Evolutionary conservation across 2,797 vertebrate species (phyloP).

Genomic region (Alcedo atthis): DNA sequence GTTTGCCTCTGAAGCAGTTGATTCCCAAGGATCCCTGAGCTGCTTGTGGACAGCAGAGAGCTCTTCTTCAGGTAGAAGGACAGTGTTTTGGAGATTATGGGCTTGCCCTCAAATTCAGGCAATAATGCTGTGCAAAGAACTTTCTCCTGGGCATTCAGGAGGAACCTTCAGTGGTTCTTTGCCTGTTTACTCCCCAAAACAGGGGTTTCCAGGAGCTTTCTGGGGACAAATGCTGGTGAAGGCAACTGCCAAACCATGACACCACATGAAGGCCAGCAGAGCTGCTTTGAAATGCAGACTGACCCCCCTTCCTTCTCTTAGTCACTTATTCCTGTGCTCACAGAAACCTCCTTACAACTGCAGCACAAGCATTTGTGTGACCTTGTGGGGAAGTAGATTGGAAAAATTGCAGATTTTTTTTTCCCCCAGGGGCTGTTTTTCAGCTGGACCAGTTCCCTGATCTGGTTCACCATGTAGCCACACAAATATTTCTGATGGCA

Average conservation of each 20-base stretch:
- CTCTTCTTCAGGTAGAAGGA: neutral
- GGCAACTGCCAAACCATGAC: neutral
- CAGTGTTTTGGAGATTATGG: neutral
- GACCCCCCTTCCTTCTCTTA: neutral
- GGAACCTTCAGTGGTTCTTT: neutral
- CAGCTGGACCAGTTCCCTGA: neutral
- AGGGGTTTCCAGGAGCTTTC: neutral
- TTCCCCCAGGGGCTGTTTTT: slow-evolving; percentile 7
- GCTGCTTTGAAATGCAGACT: neutral
- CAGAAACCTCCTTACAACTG: slow-evolving; percentile 1
- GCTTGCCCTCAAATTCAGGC: neutral
- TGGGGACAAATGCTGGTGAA: neutral
- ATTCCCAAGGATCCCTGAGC: neutral
- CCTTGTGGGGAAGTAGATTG: slow-evolving; percentile 20
- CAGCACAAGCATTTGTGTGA: slow-evolving; percentile 40
- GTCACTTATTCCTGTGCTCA: neutral
- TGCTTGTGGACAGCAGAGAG: neutral
- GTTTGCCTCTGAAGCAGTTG: neutral
- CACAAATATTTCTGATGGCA: slow-evolving; percentile 60
- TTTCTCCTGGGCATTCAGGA: neutral
- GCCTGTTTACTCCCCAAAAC: neutral
- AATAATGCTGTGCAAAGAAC: neutral
- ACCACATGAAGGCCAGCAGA: neutral
- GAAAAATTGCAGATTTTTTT: slow-evolving; percentile 4
- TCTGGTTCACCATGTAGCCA: slow-evolving; percentile 31